Evolutionary conservation across 2,113 vertebrate species (phyloP).

Genomic region (Campylomormyrus numenius): DNA sequence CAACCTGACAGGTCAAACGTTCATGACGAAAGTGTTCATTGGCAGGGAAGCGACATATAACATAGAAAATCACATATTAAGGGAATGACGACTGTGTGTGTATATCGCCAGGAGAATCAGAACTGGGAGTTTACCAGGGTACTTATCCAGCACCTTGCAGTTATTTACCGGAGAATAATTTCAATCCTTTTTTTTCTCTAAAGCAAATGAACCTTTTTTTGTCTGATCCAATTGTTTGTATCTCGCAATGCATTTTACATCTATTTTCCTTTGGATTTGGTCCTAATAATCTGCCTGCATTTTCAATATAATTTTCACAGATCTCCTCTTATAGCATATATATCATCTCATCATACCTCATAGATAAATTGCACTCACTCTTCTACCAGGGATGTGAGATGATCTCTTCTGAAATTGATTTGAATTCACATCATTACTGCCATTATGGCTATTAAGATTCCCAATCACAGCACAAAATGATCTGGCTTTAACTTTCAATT

Average conservation of each 20-base stretch:
- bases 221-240: neutral
- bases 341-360: neutral
- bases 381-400: slow-evolving; percentile 6
- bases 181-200: neutral
- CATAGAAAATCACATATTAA: neutral
- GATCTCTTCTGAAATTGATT: slow-evolving; percentile 15
- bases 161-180: neutral
- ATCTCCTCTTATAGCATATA: neutral
- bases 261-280: neutral
- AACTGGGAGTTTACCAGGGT: neutral
- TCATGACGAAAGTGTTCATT: slow-evolving; percentile 4
- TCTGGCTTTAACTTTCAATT: slow-evolving; percentile 19
- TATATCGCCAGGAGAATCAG: neutral
- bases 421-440: slow-evolving; percentile 2
- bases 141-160: neutral
- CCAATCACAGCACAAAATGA: slow-evolving; percentile 17
- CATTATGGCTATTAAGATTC: slow-evolving; percentile 15
- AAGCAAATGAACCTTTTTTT: neutral
- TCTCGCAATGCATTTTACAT: neutral
- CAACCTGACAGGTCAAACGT: neutral
- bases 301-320: neutral
- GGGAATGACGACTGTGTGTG: neutral
- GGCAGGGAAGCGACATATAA: neutral
- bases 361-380: slow-evolving; percentile 13
- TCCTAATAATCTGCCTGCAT: slow-evolving; percentile 4